Evolutionary conservation across 2,797 vertebrate genomes (phyloP).

Genomic region (Brotula barbata): DNA sequence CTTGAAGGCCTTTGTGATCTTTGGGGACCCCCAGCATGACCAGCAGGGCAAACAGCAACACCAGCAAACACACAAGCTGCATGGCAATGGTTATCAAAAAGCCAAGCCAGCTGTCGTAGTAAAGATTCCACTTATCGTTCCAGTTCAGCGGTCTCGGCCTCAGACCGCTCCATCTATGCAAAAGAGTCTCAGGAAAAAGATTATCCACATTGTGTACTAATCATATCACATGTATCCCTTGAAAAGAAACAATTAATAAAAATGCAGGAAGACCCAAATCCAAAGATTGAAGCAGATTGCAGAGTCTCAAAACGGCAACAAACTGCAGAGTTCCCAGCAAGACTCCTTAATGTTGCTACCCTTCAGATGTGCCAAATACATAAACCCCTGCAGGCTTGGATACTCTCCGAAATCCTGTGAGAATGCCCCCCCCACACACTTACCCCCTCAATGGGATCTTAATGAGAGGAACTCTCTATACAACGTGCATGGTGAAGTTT

Average conservation of each 20-base stretch:
- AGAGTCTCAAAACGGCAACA: slow-evolving; percentile 26
- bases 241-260: slow-evolving; percentile 11
- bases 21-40: slow-evolving; percentile 68
- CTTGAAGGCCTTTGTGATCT: slow-evolving; percentile 54
- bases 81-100: slow-evolving; percentile 40
- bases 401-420: slow-evolving; percentile 56
- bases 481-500: slow-evolving; percentile 58
- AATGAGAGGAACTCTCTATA: slow-evolving; percentile 63
- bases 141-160: not conserved
- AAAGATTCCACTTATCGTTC: too few species aligned
- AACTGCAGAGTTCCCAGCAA: slow-evolving; percentile 43
- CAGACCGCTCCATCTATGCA: not conserved
- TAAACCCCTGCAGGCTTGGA: slow-evolving; percentile 56
- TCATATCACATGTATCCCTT: slow-evolving; percentile 16
- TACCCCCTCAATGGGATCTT: slow-evolving; percentile 55
- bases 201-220: not conserved
- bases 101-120: not conserved
- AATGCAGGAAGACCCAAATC: slow-evolving; percentile 5
- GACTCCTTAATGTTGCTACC: slow-evolving; percentile 44
- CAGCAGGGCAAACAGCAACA: slow-evolving; percentile 64
- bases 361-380: slow-evolving; percentile 52
- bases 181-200: slow-evolving; percentile 11
- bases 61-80: slow-evolving; percentile 55
- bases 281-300: slow-evolving; percentile 33
- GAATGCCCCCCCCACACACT: slow-evolving; percentile 33